Percentiles rank a stretch among this genome's conserved stretches.
Evolutionary conservation across 2,113 vertebrate species (phyloP).

Genomic region (Notothenia coriiceps): DNA sequence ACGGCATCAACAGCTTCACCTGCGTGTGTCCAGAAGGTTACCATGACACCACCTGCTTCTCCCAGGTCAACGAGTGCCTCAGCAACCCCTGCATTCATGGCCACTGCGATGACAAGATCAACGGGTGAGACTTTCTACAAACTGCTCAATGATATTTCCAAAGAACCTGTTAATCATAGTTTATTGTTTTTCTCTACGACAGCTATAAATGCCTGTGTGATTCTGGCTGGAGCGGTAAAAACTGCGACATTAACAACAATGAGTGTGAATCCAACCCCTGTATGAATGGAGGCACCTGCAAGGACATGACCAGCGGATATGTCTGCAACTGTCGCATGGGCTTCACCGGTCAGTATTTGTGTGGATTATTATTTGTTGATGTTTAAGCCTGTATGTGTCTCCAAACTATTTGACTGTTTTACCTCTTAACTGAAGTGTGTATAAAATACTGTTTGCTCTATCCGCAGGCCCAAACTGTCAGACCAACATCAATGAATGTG

Average conservation of each 20-base stretch:
- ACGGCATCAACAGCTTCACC: conserved; percentile 90
- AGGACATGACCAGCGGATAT: conserved; percentile 96
- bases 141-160: not conserved
- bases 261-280: conserved; percentile 98
- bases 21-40: conserved; percentile 93
- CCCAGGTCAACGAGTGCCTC: conserved; percentile 95
- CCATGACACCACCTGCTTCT: conserved; percentile 91
- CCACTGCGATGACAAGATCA: conserved; percentile 90
- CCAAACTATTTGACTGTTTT: conserved; percentile 1
- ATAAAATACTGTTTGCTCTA: not conserved
- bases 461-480: conserved; percentile 93
- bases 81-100: conserved; percentile 96
- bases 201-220: conserved; percentile 94
- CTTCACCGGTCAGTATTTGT: conserved; percentile 89
- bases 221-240: conserved; percentile 92
- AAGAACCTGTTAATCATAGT: not conserved
- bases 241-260: conserved; percentile 95
- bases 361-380: not conserved
- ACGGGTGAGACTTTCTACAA: conserved; percentile 84
- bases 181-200: not conserved
- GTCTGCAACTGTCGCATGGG: conserved; percentile 92
- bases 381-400: not conserved
- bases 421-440: conserved; percentile 6
- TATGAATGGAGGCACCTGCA: conserved; percentile 94
- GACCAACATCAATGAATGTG: conserved; percentile 97